Evolutionary conservation across 2,113 vertebrate genomes (phyloP), one percentile per base, ranked within the genome.

Genomic region (Psilopsiagon aurifrons): DNA sequence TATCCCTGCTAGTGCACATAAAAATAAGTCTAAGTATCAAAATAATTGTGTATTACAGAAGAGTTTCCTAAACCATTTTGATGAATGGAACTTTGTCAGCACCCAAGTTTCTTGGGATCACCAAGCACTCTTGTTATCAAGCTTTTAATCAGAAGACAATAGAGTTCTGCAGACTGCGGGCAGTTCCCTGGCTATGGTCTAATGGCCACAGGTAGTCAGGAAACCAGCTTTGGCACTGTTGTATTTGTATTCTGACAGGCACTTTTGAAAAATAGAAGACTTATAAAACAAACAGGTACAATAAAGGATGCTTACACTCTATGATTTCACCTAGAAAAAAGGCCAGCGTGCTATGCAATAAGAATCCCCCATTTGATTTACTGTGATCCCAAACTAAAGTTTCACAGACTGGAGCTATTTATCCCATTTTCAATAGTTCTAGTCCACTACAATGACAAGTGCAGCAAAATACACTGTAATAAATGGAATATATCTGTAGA

Each of bases 11-110:
- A 74, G 70, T 67, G 78, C 89, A 89, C 81, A 67, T 55, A 54
- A 90, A 96, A 82, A 55, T 52, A 77, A 29, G 9, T 60, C 75
- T 71, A 93, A 92, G 46, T 79, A n/a, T 93, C 76, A 94, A 84
- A 91, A 92, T 80, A 96, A 86, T 76, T 91, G 94, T 92, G 62
- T 83, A 75, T 85, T 95, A 91, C 73, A 88, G 31, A 91, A 71
- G 23, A 64, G 15, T 95, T 66, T 91, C 86, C 62, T 79, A 63
- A 95, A 52, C 33, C 47, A 27, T 91, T 96, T 62, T 33, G 52
- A 68, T 37, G 29, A 91, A 84, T 41, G 39, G 55, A 18, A 11
- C 71, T 92, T 95, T 91, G 39, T 82, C 69, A 94, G 74, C 69
- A 71, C 47, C 57, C 29, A 63, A 25, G 27, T 85, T 76, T 57